Conservation (phyloP, 2,888 invertebrate genomes). For the Xestia c-nigrum region DNA sequence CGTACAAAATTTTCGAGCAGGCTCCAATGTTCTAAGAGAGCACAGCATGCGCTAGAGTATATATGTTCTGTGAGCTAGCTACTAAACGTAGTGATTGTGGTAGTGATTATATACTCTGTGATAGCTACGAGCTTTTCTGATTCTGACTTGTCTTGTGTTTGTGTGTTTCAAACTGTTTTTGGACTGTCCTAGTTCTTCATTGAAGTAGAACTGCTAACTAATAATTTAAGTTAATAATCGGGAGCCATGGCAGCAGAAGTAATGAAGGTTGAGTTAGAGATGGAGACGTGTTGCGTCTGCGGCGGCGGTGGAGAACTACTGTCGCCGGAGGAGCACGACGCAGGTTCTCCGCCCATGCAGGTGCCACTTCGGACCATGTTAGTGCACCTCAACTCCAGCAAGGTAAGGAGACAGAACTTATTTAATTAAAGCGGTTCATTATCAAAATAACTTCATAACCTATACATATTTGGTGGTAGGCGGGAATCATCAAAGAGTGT, state of each 20-base stretch:
- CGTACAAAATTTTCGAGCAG: too few relatives aligned
- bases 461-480: slow-evolving; percentile 1
- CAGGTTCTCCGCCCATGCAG: slow-evolving; percentile 74
- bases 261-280: slow-evolving; percentile 79
- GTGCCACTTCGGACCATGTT: slow-evolving; percentile 83
- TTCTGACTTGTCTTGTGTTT: too few relatives aligned
- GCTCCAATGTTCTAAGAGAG: too few relatives aligned
- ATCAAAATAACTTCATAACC: slow-evolving; percentile 41
- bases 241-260: slow-evolving; percentile 71
- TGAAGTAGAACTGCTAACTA: neutral
- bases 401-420: slow-evolving; percentile 70
- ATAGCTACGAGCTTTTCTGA: too few relatives aligned
- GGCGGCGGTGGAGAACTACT: slow-evolving; percentile 78
- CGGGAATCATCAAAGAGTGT: slow-evolving; percentile 4
- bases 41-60: too few relatives aligned
- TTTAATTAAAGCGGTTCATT: neutral
- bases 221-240: neutral
- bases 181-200: neutral
- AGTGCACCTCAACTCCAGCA: slow-evolving; percentile 83
- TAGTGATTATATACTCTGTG: too few relatives aligned
- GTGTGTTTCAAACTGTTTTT: neutral
- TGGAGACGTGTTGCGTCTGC: slow-evolving; percentile 82
- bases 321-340: slow-evolving; percentile 85
- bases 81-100: too few relatives aligned
- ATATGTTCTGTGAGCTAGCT: too few relatives aligned